These are phyloP conservation scores for Gallinago undulata DNA, from an alignment of 2,113 vertebrate species.

Conservation along the genomic window DNA sequence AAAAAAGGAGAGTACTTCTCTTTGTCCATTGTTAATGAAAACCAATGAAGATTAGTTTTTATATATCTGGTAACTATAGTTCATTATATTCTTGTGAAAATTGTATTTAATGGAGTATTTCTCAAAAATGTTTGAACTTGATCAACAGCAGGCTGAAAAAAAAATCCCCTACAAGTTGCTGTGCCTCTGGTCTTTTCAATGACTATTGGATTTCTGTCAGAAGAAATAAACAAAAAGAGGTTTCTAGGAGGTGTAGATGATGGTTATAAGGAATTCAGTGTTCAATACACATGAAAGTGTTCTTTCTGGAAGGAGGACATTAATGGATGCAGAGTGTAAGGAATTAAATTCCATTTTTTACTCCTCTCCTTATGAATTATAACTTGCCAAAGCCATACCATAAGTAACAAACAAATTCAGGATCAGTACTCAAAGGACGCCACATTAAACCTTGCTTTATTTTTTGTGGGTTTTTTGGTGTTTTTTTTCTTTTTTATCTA, in stretches of 20 bases:
- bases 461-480: not conserved
- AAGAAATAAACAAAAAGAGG: not conserved
- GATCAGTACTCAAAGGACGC: not conserved
- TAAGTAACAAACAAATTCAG: not conserved
- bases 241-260: not conserved
- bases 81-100: not conserved
- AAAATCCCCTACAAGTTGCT: not conserved
- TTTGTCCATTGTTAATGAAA: not conserved
- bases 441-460: not conserved
- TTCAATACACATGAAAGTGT: not conserved
- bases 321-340: not conserved
- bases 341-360: not conserved
- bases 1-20: not conserved
- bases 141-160: not conserved
- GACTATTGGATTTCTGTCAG: not conserved
- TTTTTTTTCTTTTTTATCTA: not conserved
- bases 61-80: not conserved
- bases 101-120: not conserved
- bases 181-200: not conserved
- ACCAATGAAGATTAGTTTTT: not conserved
- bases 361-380: not conserved
- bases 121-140: not conserved
- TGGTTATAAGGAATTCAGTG: not conserved
- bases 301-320: not conserved
- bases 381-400: not conserved